Conservation (phyloP, 2,888 invertebrate species). For the Chaitophorus viminalis region DNA sequence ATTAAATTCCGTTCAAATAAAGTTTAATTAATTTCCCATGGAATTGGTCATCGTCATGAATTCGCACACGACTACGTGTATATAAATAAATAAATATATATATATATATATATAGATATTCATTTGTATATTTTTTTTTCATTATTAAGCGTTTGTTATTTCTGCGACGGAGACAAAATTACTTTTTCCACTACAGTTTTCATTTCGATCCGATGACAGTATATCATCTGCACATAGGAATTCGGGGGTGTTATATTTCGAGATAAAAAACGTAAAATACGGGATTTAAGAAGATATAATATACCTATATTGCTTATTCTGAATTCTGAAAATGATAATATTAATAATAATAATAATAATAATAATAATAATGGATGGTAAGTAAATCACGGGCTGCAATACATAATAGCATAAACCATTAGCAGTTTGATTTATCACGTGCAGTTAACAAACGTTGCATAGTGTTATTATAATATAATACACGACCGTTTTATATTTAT, state of each 20-base stretch:
- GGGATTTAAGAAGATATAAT: background rate
- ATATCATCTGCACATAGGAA: background rate
- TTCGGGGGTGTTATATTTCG: background rate
- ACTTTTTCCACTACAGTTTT: constrained; percentile 1
- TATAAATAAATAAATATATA: background rate
- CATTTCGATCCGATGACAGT: background rate
- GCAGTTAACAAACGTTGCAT: background rate
- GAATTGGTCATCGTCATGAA: background rate
- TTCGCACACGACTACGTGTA: background rate
- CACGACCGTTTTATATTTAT: background rate
- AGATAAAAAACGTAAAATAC: background rate
- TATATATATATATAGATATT: background rate
- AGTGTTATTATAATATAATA: no score
- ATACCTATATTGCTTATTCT: background rate
- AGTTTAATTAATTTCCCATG: constrained; percentile 39
- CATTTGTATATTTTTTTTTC: background rate
- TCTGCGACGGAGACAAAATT: constrained; percentile 22
- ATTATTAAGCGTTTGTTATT: background rate
- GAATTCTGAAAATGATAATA: constrained; percentile 33
- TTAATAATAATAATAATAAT: no score
- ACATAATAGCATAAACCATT: constrained; percentile 50
- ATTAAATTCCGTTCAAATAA: constrained; percentile 31
- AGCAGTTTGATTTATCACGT: constrained; percentile 33
- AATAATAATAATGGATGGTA: constrained; percentile 10
- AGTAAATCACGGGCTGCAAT: background rate